These are phyloP conservation scores for mouse (Mus musculus) DNA, from an alignment of 2,113 vertebrate species.

Conservation along the genomic window DNA sequence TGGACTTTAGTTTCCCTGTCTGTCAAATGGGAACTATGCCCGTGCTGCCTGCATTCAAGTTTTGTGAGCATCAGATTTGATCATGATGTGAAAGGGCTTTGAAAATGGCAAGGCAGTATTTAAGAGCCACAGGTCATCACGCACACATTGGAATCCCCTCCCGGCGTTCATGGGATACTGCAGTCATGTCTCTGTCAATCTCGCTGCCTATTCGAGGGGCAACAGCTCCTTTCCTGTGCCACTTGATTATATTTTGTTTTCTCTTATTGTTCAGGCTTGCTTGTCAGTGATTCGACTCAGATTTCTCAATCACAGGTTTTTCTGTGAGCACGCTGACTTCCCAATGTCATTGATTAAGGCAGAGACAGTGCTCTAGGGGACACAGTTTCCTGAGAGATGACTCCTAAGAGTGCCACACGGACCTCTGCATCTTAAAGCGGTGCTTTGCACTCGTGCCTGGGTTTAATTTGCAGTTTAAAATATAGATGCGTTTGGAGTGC, in stretches of 20 bases:
- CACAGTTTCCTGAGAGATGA: neutral
- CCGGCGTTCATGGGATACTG: neutral
- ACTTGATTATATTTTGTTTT: neutral
- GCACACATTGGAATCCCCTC: neutral
- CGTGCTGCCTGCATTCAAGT: neutral
- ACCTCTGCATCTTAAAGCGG: neutral
- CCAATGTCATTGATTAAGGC: constrained; percentile 5
- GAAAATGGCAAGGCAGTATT: neutral
- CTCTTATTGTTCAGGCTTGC: neutral
- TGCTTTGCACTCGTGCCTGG: neutral
- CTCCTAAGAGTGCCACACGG: neutral
- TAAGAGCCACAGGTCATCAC: constrained; percentile 32
- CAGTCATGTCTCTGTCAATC: neutral
- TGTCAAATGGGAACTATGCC: neutral
- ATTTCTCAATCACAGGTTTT: neutral
- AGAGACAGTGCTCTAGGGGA: constrained; percentile 10
- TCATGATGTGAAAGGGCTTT: neutral
- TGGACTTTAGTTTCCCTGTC: neutral
- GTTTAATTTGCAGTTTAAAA: constrained; percentile 45
- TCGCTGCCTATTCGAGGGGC: neutral
- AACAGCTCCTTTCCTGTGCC: neutral
- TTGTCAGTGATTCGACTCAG: constrained; percentile 8
- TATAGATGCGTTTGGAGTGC: neutral
- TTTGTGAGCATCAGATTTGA: neutral
- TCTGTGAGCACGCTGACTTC: neutral